Percentiles rank a stretch among this genome's conserved stretches.
phyloP scores from a whole-genome alignment of 1,140 invertebrate species.

The Micrasema minimum region DNA sequence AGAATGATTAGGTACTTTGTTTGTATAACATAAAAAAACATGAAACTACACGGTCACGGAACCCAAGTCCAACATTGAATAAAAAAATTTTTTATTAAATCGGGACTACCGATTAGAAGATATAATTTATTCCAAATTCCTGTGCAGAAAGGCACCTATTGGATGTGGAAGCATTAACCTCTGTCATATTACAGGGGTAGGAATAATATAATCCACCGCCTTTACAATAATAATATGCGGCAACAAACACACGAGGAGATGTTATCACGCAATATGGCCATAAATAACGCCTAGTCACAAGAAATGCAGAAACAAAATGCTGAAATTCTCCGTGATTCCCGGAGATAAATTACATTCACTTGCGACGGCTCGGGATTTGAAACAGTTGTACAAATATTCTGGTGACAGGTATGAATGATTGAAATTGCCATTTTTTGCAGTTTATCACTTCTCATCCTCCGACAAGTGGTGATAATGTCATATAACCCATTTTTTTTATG shows the following conservation, averaged over 20 bases:
- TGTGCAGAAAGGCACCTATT: neutral
- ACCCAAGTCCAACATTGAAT: too few species aligned
- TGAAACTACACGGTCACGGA: too few species aligned
- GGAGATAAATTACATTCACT: conserved; percentile 47
- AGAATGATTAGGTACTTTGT: too few species aligned
- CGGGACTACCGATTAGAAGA: too few species aligned
- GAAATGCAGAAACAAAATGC: conserved; percentile 38
- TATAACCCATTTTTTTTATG: too few species aligned
- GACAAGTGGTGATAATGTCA: too few species aligned
- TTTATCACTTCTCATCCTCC: too few species aligned
- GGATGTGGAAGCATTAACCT: neutral
- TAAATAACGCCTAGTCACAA: conserved; percentile 49
- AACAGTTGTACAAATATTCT: neutral
- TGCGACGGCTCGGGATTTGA: conserved; percentile 34
- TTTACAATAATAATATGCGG: neutral
- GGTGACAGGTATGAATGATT: too few species aligned
- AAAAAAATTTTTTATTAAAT: too few species aligned
- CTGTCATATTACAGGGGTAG: conserved; percentile 3
- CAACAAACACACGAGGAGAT: conserved; percentile 31
- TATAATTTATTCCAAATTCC: too few species aligned
- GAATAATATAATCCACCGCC: neutral
- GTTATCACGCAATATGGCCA: conserved; percentile 46
- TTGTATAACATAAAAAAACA: too few species aligned
- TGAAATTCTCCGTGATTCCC: conserved; percentile 40
- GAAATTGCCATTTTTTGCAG: too few species aligned